These are phyloP conservation scores for Drosophila parvula DNA, from an alignment of 1,140 invertebrate species.

Conservation along the genomic window DNA sequence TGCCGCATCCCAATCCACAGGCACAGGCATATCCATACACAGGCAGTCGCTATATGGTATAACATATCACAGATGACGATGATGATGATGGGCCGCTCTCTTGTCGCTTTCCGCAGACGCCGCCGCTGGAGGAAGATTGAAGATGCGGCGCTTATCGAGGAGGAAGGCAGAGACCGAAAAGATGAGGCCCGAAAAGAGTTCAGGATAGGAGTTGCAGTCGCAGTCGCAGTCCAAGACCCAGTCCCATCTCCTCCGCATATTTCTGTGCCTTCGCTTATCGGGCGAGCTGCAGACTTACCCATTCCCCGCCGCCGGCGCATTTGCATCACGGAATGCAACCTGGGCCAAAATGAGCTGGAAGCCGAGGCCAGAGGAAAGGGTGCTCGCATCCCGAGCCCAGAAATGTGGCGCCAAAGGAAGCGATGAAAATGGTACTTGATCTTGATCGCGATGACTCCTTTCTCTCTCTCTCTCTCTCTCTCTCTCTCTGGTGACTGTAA, in stretches of 20 bases:
- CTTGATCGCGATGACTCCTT: slow-evolving; percentile 61
- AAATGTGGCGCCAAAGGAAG: slow-evolving; percentile 81
- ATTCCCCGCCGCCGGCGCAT: slow-evolving; percentile 24
- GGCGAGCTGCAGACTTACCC: slow-evolving; percentile 60
- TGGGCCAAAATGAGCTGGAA: slow-evolving; percentile 49
- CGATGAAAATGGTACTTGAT: slow-evolving; percentile 81
- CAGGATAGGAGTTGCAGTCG: slow-evolving; percentile 55
- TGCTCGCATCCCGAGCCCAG: slow-evolving; percentile 40
- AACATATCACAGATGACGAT: slow-evolving; percentile 76
- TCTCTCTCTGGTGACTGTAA: slow-evolving; percentile 47
- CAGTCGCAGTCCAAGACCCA: slow-evolving; percentile 21
- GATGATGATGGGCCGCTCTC: slow-evolving; percentile 51
- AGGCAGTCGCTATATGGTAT: slow-evolving; percentile 21
- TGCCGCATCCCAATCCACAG: slow-evolving; percentile 43
- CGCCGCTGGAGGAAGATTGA: slow-evolving; percentile 74
- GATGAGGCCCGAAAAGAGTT: slow-evolving; percentile 63
- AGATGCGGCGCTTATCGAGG: slow-evolving; percentile 83
- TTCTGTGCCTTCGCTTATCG: slow-evolving; percentile 67
- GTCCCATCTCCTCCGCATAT: slow-evolving; percentile 56
- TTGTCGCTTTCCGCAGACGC: slow-evolving; percentile 53
- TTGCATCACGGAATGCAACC: slow-evolving; percentile 60
- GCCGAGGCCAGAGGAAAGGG: slow-evolving; percentile 39
- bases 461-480: background rate
- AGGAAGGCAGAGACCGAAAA: slow-evolving; percentile 42
- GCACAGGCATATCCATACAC: background rate